Conservation (phyloP, 2,113 vertebrate species). For the Chitala chitala region DNA sequence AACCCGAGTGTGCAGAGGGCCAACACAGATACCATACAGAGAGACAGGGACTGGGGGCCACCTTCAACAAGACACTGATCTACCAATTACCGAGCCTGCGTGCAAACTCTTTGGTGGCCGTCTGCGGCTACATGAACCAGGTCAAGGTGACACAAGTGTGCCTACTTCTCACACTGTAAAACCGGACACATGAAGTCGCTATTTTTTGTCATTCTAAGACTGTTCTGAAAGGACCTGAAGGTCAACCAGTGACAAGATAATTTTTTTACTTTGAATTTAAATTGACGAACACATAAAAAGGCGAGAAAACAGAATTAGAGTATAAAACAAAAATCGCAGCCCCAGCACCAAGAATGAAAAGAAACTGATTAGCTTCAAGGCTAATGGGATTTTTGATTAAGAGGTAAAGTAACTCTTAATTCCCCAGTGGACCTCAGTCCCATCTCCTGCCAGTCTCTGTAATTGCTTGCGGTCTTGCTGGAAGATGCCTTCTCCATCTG, state of each 20-base stretch:
- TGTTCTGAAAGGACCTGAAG: too few species aligned
- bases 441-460: background rate
- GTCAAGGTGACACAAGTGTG: background rate
- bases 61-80: too few species aligned
- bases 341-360: background rate
- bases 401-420: slow-evolving; percentile 26
- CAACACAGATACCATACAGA: background rate
- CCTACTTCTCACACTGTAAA: background rate
- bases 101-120: background rate
- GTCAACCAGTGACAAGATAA: too few species aligned
- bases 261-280: background rate
- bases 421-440: background rate
- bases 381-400: slow-evolving; percentile 25
- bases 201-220: too few species aligned
- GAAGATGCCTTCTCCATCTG: background rate
- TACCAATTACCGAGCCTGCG: background rate
- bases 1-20: background rate
- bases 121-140: background rate
- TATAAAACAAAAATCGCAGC: background rate
- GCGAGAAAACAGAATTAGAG: background rate
- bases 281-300: background rate
- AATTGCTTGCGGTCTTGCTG: slow-evolving; percentile 5
- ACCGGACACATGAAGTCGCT: background rate
- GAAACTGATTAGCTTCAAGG: slow-evolving; percentile 22
- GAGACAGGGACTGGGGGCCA: background rate